Evolutionary conservation across 2,797 vertebrate species (phyloP).

Genomic region (Gila robusta): DNA sequence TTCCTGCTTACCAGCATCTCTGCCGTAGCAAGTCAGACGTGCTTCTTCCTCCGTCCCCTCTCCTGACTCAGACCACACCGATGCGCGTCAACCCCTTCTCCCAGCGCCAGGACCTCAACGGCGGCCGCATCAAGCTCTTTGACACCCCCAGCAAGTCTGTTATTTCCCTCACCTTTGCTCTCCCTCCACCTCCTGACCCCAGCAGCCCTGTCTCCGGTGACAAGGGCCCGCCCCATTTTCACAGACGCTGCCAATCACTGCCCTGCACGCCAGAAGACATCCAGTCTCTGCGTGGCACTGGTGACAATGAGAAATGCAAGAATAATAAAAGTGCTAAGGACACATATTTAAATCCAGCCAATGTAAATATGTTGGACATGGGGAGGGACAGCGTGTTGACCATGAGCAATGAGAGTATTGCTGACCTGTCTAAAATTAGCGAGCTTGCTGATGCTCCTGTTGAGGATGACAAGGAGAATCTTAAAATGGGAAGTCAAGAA

Average conservation of each 20-base stretch:
- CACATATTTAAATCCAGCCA: background rate
- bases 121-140: constrained; percentile 95
- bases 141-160: constrained; percentile 93
- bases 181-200: constrained; percentile 77
- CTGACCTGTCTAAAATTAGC: constrained; percentile 9
- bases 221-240: constrained; percentile 66
- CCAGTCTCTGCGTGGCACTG: constrained; percentile 58
- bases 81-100: constrained; percentile 94
- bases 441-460: background rate
- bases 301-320: constrained; percentile 31
- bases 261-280: constrained; percentile 86
- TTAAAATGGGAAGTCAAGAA: background rate
- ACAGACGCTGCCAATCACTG: constrained; percentile 88
- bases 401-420: constrained; percentile 48
- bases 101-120: constrained; percentile 91
- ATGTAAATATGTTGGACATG: constrained; percentile 14
- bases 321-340: constrained; percentile 37
- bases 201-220: constrained; percentile 73
- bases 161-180: constrained; percentile 88
- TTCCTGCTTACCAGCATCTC: constrained; percentile 79
- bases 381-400: constrained; percentile 47
- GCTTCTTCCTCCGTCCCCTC: constrained; percentile 73
- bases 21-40: constrained; percentile 89
- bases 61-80: constrained; percentile 61
- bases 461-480: constrained; percentile 26